These are phyloP conservation scores for Anthopleura sola DNA, from an alignment of 64 coral and sea anemone species.

Conservation along the genomic window DNA sequence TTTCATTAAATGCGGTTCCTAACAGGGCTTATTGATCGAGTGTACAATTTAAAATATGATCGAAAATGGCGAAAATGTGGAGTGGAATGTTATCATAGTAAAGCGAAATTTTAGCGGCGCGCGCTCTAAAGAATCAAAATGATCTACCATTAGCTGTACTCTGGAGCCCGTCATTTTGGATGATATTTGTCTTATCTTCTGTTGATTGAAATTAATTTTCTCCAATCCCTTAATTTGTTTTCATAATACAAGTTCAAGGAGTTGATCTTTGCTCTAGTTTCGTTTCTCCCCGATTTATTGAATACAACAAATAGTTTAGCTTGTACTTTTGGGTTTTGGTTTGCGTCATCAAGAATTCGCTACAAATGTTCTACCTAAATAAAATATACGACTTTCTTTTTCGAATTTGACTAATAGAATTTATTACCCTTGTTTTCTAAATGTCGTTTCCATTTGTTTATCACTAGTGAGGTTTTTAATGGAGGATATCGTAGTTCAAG, in stretches of 20 bases:
- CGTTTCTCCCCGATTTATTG: background rate
- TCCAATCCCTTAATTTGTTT: constrained; percentile 5
- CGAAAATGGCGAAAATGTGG: background rate
- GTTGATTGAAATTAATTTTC: constrained; percentile 16
- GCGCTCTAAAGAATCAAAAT: background rate
- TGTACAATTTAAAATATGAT: no score
- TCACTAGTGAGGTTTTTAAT: background rate
- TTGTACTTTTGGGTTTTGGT: background rate
- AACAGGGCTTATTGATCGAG: no score
- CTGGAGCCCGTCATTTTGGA: background rate
- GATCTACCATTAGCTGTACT: background rate
- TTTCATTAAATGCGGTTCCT: no score
- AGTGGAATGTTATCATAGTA: background rate
- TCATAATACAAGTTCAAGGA: background rate
- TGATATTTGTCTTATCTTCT: background rate
- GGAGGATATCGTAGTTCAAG: no score
- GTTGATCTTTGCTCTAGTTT: background rate
- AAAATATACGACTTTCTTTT: background rate
- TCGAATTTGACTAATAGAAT: background rate
- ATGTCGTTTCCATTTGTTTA: background rate
- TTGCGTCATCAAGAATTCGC: background rate
- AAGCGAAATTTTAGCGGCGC: background rate
- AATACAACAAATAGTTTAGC: background rate
- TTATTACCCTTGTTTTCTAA: background rate
- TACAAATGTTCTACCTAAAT: background rate